Conservation (phyloP, 1,140 invertebrate genomes). For the Antheraea mylitta region DNA sequence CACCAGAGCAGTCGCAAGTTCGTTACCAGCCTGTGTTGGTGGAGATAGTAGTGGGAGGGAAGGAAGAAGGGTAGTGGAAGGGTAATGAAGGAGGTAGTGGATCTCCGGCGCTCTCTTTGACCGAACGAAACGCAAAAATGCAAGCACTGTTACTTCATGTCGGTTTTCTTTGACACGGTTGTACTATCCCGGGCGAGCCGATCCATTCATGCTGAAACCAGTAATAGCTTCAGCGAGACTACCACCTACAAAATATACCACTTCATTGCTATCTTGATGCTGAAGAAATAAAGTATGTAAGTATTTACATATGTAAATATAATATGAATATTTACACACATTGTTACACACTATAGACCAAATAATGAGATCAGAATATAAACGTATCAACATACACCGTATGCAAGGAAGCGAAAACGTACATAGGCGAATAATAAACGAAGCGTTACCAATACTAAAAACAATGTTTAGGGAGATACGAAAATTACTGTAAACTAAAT, state of each 20-base stretch:
- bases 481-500: conserved; percentile 16
- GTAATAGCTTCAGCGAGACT: too few relatives aligned
- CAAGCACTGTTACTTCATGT: too few relatives aligned
- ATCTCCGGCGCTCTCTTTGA: too few relatives aligned
- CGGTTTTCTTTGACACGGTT: too few relatives aligned
- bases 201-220: too few relatives aligned
- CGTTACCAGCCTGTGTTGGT: too few relatives aligned
- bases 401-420: conserved; percentile 8
- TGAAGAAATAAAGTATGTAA: background rate
- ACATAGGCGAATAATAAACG: conserved; percentile 2
- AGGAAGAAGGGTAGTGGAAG: too few relatives aligned
- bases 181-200: too few relatives aligned
- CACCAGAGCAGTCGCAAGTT: too few relatives aligned
- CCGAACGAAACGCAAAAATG: too few relatives aligned
- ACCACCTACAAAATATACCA: background rate
- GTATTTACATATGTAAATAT: background rate
- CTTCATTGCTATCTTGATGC: background rate
- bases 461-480: conserved; percentile 19
- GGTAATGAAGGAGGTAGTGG: too few relatives aligned
- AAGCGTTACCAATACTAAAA: conserved; percentile 17
- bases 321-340: background rate
- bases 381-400: background rate
- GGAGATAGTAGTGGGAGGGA: too few relatives aligned
- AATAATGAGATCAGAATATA: background rate
- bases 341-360: background rate